Base-by-base conservation (phyloP, 2,113 vertebrate genomes). In the Gasterosteus nipponicus region DNA sequence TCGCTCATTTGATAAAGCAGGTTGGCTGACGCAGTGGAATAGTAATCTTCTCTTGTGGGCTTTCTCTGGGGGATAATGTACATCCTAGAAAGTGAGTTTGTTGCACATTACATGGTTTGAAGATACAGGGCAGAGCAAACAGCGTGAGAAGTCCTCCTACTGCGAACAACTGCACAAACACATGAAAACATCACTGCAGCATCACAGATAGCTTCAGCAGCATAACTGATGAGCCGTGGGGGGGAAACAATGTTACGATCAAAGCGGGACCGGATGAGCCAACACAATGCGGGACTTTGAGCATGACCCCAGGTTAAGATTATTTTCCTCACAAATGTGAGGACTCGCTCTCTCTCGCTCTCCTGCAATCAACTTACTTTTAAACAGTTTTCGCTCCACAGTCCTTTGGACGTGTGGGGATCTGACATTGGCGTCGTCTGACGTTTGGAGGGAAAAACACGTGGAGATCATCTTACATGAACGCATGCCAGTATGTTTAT, bases 1-100 rank as follows among this genome's bases (percentile, higher is more conserved):
- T 95, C 14, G 89, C 94, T 79, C 92, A 91, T 85, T 89, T 95
- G 83, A 92, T 94, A 77, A 90, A 91, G 87, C 92, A 94, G 94
- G 94, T 95, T 86, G 73, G 81, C 78, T 86, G 80, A 89, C 56
- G 47, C 82, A n/a, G 62, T 71, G 79, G 66, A 86, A 74, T 73
- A 53, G 82, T 80, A 89, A 87, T 86, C 77, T 81, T 79, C 85
- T 83, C 73, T 75, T 82, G 80, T 78, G 73, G 78, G 62, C 71
- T 87, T 80, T 82, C 84, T 89, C 77, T 7, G 11, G 49, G 80
- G 80, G 65, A 83, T 82, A 82, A 83, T 87, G 88, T 75, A 79
- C 77, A 88, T 88, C 75, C 47, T 31, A n/a, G 61, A 78, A 90
- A 87, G 73, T 87, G 75, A 87, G 81, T 86, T 90, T 89, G 83